These are phyloP conservation scores for Melieria picta DNA, from an alignment of 2,888 invertebrate genomes.

Conservation along the genomic window DNA sequence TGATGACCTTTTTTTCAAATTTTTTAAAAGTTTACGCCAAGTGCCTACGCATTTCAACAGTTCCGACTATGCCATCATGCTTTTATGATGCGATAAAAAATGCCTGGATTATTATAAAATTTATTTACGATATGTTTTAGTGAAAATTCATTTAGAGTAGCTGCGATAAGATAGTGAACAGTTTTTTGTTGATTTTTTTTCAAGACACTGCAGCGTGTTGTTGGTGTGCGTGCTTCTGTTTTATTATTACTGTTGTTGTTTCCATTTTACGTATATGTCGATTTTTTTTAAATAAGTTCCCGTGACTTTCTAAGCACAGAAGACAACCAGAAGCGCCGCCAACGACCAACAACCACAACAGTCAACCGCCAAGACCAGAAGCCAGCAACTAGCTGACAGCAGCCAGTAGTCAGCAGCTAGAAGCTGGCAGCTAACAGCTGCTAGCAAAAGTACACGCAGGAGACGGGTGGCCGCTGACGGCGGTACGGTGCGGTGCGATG, in stretches of 20 bases:
- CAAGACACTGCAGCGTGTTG: not conserved
- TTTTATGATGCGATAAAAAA: not conserved
- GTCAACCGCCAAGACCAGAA: too few species aligned
- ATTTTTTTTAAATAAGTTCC: conserved; percentile 3
- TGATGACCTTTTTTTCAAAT: too few species aligned
- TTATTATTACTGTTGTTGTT: not conserved
- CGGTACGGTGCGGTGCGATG: not conserved
- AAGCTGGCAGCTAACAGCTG: too few species aligned
- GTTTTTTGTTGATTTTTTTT: not conserved
- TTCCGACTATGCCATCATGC: too few species aligned
- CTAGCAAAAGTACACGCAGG: not conserved
- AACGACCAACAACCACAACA: not conserved
- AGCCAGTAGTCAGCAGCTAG: too few species aligned
- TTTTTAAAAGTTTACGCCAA: too few species aligned
- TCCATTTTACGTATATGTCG: not conserved
- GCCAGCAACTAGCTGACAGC: too few species aligned
- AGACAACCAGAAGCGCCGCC: not conserved
- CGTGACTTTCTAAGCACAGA: conserved; percentile 22
- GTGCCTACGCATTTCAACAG: too few species aligned
- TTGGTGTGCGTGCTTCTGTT: not conserved
- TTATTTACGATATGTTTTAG: conserved; percentile 17
- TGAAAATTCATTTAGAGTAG: conserved; percentile 6
- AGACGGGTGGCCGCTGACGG: too few species aligned
- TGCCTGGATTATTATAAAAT: conserved; percentile 13
- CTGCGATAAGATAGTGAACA: conserved; percentile 14